Evolutionary conservation across 2,888 invertebrate species (phyloP).

Genomic region (Noctua fimbriata): DNA sequence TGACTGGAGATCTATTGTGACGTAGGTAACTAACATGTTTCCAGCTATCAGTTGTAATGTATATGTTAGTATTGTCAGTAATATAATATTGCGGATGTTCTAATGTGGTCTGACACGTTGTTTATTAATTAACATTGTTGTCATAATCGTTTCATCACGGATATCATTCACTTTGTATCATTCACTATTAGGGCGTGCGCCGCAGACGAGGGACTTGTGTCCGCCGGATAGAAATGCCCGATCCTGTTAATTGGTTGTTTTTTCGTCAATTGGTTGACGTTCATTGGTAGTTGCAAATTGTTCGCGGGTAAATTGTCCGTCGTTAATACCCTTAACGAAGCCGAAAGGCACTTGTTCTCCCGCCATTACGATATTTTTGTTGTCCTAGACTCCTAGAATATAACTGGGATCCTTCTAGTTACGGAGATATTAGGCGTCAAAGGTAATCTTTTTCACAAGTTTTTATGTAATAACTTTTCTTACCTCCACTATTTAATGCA

Average conservation of each 20-base stretch:
- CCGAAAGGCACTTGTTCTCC: background rate
- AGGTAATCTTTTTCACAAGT: too few species aligned
- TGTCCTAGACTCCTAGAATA: background rate
- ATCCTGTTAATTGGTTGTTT: too few species aligned
- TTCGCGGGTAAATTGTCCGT: too few species aligned
- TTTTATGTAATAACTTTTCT: too few species aligned
- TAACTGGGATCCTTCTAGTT: background rate
- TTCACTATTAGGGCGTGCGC: too few species aligned
- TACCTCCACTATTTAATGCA: background rate
- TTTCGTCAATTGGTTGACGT: too few species aligned
- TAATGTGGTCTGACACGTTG: constrained; percentile 8
- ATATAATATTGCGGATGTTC: constrained; percentile 16
- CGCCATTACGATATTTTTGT: background rate
- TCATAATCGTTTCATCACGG: background rate
- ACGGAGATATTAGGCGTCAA: too few species aligned
- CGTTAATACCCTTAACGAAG: background rate
- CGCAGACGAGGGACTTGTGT: too few species aligned
- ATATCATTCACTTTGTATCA: background rate
- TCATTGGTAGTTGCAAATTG: too few species aligned
- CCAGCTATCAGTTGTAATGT: constrained; percentile 22
- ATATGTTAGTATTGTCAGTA: constrained; percentile 14
- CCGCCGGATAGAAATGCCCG: too few species aligned
- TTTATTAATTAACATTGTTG: background rate
- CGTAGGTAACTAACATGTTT: background rate
- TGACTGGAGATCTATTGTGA: background rate